These are phyloP conservation scores for Icerya purchasi DNA, from an alignment of 2,888 invertebrate genomes.

Conservation along the genomic window DNA sequence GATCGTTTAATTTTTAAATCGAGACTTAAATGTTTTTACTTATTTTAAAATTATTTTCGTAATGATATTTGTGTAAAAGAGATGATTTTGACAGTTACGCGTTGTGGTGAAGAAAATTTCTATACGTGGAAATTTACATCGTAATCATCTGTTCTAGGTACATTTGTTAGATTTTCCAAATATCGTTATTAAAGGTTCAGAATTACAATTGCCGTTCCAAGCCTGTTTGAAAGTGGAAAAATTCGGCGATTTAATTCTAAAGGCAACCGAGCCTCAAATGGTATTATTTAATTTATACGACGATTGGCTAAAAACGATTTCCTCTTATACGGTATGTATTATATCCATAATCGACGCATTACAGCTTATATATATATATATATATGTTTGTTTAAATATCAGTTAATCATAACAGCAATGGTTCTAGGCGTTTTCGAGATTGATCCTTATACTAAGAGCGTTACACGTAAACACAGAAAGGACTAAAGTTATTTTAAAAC, in stretches of 20 bases:
- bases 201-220: constrained; percentile 94
- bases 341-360: too few relatives aligned
- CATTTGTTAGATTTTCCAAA: constrained; percentile 99
- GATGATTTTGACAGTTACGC: too few relatives aligned
- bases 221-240: constrained; percentile 97
- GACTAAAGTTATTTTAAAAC: constrained; percentile 94
- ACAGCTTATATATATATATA: too few relatives aligned
- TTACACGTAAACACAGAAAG: constrained; percentile 97
- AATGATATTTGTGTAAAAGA: too few relatives aligned
- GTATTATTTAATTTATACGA: constrained; percentile 97
- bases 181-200: constrained; percentile 98
- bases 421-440: constrained; percentile 76
- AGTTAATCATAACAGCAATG: too few relatives aligned
- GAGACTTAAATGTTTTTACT: too few relatives aligned
- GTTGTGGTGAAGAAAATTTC: too few relatives aligned
- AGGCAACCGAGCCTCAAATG: constrained; percentile 99
- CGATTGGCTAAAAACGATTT: constrained; percentile 98
- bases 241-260: constrained; percentile 94
- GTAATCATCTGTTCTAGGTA: constrained; percentile 31
- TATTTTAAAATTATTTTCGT: too few relatives aligned
- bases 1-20: too few relatives aligned
- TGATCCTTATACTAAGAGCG: constrained; percentile 88
- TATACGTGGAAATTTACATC: not conserved
- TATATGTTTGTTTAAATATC: constrained; percentile 4
- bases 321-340: constrained; percentile 94